Conservation (phyloP, 2,113 vertebrate species). For the Naja naja region DNA sequence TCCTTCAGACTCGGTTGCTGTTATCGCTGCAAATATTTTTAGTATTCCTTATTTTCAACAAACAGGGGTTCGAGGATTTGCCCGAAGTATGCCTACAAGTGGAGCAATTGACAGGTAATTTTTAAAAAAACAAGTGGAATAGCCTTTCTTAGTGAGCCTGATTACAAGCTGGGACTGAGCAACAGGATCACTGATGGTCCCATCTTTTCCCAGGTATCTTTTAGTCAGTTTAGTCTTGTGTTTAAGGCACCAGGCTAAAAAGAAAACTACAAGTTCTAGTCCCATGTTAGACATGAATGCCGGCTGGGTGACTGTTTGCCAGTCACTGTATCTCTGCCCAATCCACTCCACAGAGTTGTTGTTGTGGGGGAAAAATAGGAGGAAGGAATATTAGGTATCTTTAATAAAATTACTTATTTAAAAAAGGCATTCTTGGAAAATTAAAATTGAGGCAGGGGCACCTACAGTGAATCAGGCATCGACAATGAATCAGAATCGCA, state of each 20-base stretch:
- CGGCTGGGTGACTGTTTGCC: not conserved
- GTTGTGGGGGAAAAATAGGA: not conserved
- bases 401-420: not conserved
- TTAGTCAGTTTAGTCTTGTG: not conserved
- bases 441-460: not conserved
- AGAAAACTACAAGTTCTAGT: not conserved
- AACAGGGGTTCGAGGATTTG: conserved; percentile 90
- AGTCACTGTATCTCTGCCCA: not conserved
- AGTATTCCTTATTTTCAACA: conserved; percentile 96
- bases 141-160: not conserved
- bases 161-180: not conserved
- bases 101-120: conserved; percentile 91
- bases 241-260: not conserved
- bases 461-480: not conserved
- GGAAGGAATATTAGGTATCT: not conserved
- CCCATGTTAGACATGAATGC: not conserved
- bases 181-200: not conserved
- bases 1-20: conserved; percentile 94
- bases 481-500: not conserved
- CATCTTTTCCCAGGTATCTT: not conserved
- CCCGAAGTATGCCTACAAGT: conserved; percentile 97
- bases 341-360: not conserved
- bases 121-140: not conserved
- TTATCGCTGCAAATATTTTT: conserved; percentile 93
- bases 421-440: not conserved